These are phyloP conservation scores for Diorhabda carinulata DNA, from an alignment of 1,140 invertebrate species.

Conservation along the genomic window DNA sequence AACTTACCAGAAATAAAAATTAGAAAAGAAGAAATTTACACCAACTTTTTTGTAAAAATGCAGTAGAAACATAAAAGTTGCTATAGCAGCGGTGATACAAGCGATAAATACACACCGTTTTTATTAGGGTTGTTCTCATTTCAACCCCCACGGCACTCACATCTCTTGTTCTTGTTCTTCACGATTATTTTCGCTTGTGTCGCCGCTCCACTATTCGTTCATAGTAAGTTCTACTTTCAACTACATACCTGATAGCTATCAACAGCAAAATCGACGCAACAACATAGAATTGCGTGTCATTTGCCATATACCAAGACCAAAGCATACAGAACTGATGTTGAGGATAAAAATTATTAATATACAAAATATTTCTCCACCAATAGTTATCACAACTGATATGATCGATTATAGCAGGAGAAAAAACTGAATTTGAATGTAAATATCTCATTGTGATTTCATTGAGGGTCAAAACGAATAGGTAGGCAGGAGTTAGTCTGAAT, in stretches of 20 bases:
- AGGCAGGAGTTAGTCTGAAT: slow-evolving; percentile 73
- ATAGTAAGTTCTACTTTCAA: no score
- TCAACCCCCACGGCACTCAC: no score
- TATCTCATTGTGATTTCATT: slow-evolving; percentile 68
- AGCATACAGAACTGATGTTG: slow-evolving; percentile 80
- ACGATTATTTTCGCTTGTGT: no score
- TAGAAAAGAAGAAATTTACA: no score
- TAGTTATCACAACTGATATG: slow-evolving; percentile 70
- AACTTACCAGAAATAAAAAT: no score
- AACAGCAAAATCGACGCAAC: slow-evolving; percentile 68
- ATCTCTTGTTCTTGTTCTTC: no score
- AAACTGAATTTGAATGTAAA: slow-evolving; percentile 64
- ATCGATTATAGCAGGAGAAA: slow-evolving; percentile 68
- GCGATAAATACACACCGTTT: no score
- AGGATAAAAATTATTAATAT: slow-evolving; percentile 77
- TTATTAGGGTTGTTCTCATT: no score
- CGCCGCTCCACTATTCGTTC: no score
- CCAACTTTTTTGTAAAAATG: no score
- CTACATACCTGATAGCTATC: slow-evolving; percentile 67
- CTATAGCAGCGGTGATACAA: no score
- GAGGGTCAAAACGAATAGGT: slow-evolving; percentile 71
- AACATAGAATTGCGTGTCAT: slow-evolving; percentile 86
- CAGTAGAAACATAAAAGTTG: no score
- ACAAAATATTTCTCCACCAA: slow-evolving; percentile 80
- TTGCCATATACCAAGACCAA: slow-evolving; percentile 89